Evolutionary conservation across 2,113 vertebrate species (phyloP).

Genomic region (Mus musculus): GRCm39 chr14:105508001-105508500

Average conservation of each 20-base stretch:
- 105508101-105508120: not conserved
- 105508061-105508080: too few relatives aligned
- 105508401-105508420: not conserved
- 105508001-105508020: too few relatives aligned
- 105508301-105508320: too few relatives aligned
- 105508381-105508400: not conserved
- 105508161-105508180: not conserved
- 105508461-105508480: not conserved
- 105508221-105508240: not conserved
- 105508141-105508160: not conserved
- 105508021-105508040: too few relatives aligned
- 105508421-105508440: not conserved
- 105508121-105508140: not conserved
- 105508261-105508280: too few relatives aligned
- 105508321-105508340: not conserved
- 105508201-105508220: not conserved
- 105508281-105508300: too few relatives aligned
- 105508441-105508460: not conserved
- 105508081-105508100: not conserved
- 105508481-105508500: not conserved
- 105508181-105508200: not conserved
- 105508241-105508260: not conserved
- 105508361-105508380: not conserved
- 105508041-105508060: not conserved
- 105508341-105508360: not conserved